Base-by-base conservation (phyloP, 2,113 vertebrate genomes). In the Sula dactylatra region DNA sequence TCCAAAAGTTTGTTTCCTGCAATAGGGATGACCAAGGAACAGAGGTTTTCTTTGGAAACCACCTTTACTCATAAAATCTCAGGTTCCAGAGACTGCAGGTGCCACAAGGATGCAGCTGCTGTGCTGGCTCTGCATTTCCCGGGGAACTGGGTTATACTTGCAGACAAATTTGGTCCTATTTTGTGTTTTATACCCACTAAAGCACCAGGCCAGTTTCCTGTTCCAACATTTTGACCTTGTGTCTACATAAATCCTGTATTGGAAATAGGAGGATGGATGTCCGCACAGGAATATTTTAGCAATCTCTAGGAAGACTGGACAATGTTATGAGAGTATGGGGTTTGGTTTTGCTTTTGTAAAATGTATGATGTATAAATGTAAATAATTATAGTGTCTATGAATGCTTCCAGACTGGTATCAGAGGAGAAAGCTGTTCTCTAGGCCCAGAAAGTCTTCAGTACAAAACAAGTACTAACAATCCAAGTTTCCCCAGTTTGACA, bases 171-270 rank as follows among this genome's bases (percentile, higher is more conserved):
- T 71, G 1, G 5, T 64, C 64, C n/a, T 79, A 0, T 52, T 72
- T 71, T 82, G n/a, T 87, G 40, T 32, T 70, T 66, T 64, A 12
- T n/a, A 45, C 9, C 38, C 20, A n/a, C 16, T 40, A 50, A 83
- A 77, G 71, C 40, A 55, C 19, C 38, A 66, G 13, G 21, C 11
- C 17, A 3, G 0, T n/a, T 88, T 79, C 32, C 32, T 1, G 0
- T 72, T 36, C 34, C 79, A 72, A 8, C 3, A 7, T 62, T 88
- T 85, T 82, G 85, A 91, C 49, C 54, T 56, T 65, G 15, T 38
- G 52, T 38, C n/a, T 44, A 11, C 36, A 22, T 64, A 73, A 94
- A 61, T 55, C 45, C 50, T 58, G 54, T 62, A 14, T 56, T 36
- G 79, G 31, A 66, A 77, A 29, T 2, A 54, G 40, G n/a, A 45